Evolutionary conservation across 1,140 invertebrate genomes (phyloP), one percentile per base, ranked within the genome.

Genomic region (Rhysida immarginata): DNA sequence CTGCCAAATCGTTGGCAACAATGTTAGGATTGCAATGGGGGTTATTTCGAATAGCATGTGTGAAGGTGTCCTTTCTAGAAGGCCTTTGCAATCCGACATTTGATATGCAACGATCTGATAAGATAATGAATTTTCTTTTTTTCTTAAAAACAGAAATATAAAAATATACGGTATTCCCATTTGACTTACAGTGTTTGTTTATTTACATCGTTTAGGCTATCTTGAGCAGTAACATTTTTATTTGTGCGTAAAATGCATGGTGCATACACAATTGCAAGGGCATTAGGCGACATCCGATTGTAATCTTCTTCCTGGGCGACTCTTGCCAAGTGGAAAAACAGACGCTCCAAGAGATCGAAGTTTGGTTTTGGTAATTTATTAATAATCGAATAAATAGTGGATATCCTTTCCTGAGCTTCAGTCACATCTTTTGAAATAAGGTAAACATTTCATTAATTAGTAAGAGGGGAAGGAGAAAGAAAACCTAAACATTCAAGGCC

Each of bases 241-340:
- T 87, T 86, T 27, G 88, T 89, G 50, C 90, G 76, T 55, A 96
- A 72, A 52, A 96, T 85, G 70, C 90, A 95, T 5, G 93, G 93
- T 13, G 91, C 90, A 74, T 96, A 96, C 45, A 96, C 88, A 61
- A 96, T 93, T 18, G 93, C 88, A 53, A 97, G 71, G 42, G 88
- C 86, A 62, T 86, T 87, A 0, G 87, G 77, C 59, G 83, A 87
- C 93, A 97, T 97, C 56, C 87, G 80, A 71, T 96, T 96, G 55
- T 83, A 82, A 27, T 86, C 77, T 72, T 95, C 90, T 63, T 89
- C 81, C 18, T 84, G 72, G 0, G 88, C 87, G 1, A 95, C 87
- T 59, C 79, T 78, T 1, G 91, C 88, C 60, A 97, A 71, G 73
- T 97, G 93, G 65, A 95, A 95, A 64, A 95, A 85, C 44, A 97